Evolutionary conservation across 2,888 invertebrate genomes (phyloP).

Genomic region (Apotomis turbidana): DNA sequence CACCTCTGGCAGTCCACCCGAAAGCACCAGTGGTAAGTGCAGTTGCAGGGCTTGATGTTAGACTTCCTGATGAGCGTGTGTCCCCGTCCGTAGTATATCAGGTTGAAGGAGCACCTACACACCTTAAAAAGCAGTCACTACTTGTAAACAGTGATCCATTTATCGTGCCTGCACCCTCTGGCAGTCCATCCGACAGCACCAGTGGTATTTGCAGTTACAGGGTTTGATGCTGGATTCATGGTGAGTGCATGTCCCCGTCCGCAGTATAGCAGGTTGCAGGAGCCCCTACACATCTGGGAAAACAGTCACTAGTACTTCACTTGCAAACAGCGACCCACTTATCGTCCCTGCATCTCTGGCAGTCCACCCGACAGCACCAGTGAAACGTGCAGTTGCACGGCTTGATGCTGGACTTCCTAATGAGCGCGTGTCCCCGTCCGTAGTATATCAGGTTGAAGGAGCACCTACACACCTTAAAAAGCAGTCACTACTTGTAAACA

Average conservation of each 20-base stretch:
- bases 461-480: no score
- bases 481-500: not conserved
- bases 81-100: slow-evolving; percentile 83
- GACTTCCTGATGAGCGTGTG: slow-evolving; percentile 91
- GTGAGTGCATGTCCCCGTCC: slow-evolving; percentile 94
- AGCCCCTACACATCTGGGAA: slow-evolving; percentile 73
- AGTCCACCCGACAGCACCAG: slow-evolving; percentile 97
- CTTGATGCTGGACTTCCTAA: slow-evolving; percentile 89
- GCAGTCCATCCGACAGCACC: slow-evolving; percentile 97
- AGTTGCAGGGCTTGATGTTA: slow-evolving; percentile 92
- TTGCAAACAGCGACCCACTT: slow-evolving; percentile 97
- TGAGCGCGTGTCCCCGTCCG: slow-evolving; percentile 93
- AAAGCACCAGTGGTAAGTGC: slow-evolving; percentile 98
- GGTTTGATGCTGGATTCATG: slow-evolving; percentile 89
- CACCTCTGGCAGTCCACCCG: slow-evolving; percentile 95
- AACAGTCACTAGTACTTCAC: slow-evolving; percentile 63
- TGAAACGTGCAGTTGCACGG: slow-evolving; percentile 95
- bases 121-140: no score
- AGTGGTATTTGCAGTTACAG: slow-evolving; percentile 95
- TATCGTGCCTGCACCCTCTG: slow-evolving; percentile 92
- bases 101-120: no score
- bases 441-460: no score
- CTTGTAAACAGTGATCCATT: slow-evolving; percentile 87
- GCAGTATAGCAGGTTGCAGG: slow-evolving; percentile 94
- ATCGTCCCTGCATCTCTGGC: slow-evolving; percentile 93